Evolutionary conservation across 2,888 invertebrate genomes (phyloP).

Genomic region (Lordiphosa fenestrarum): DNA sequence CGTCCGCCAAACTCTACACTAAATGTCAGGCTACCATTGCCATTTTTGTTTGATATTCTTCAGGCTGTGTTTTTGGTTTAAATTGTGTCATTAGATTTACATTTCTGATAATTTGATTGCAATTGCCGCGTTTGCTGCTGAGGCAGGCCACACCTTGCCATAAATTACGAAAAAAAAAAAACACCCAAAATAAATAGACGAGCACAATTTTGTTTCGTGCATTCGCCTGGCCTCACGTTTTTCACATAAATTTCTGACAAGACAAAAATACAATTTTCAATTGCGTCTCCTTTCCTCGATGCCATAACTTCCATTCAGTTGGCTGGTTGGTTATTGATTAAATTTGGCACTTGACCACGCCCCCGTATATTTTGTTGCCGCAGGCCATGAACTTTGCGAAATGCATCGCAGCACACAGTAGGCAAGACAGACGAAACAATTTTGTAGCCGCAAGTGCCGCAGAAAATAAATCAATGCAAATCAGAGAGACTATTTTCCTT

Average conservation of each 20-base stretch:
- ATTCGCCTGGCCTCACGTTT: conserved; percentile 57
- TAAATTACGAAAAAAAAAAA: conserved; percentile 53
- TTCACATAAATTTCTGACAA: conserved; percentile 58
- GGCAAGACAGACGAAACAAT: conserved; percentile 17
- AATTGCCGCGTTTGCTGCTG: conserved; percentile 17
- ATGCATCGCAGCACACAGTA: conserved; percentile 18
- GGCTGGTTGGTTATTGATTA: conserved; percentile 60
- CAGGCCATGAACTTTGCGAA: conserved; percentile 46
- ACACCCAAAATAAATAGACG: conserved; percentile 43
- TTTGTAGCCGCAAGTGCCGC: conserved; percentile 13
- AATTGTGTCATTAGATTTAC: conserved; percentile 43
- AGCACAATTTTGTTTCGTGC: conserved; percentile 60
- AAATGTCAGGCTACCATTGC: conserved; percentile 6
- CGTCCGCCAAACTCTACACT: neutral
- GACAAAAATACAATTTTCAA: conserved; percentile 18
- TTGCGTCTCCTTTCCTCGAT: conserved; percentile 24
- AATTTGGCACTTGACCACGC: conserved; percentile 50
- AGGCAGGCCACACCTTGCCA: conserved; percentile 54
- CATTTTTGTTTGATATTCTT: conserved; percentile 14
- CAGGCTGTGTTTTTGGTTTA: conserved; percentile 12
- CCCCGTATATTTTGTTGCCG: conserved; percentile 37
- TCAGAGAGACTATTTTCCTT: conserved; percentile 11
- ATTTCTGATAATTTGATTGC: conserved; percentile 57
- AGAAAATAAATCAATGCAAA: conserved; percentile 55
- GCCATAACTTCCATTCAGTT: conserved; percentile 29